Evolutionary conservation across 2,113 vertebrate species (phyloP).

Genomic region (Microcebus jonahi): DNA sequence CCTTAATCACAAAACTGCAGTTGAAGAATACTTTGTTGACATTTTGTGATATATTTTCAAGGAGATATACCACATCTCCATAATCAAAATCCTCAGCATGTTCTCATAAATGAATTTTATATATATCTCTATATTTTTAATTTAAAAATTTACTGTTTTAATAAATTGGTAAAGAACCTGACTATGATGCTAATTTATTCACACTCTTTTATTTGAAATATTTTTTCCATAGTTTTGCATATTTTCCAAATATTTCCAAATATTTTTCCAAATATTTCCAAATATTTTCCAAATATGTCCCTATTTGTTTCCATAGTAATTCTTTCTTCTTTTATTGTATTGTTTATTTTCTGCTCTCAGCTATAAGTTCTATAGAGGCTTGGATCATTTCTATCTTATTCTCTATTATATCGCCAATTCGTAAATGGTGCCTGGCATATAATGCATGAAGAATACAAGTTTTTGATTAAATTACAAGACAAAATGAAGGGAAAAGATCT

Average conservation of each 20-base stretch:
- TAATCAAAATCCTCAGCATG: not conserved
- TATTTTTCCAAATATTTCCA: no score
- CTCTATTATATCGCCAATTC: not conserved
- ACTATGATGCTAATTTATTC: no score
- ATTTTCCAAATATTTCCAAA: no score
- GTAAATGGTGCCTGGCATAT: not conserved
- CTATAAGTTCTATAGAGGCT: not conserved
- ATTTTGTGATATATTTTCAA: not conserved
- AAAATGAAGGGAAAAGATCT: not conserved
- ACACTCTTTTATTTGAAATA: no score
- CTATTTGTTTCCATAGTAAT: not conserved
- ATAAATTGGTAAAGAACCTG: no score
- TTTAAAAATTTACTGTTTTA: not conserved
- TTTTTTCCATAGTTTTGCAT: no score
- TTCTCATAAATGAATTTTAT: not conserved
- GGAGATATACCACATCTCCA: not conserved
- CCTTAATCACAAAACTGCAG: not conserved
- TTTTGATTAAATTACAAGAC: not conserved
- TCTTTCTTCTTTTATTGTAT: not conserved
- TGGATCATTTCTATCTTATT: not conserved
- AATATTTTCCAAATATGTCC: not conserved
- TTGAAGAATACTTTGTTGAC: not conserved
- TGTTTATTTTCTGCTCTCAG: not conserved
- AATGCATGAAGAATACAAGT: not conserved
- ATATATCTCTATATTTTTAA: not conserved